A percentile compares a stretch with the other conserved stretches of the same genome.
Conservation (phyloP, 2,113 vertebrate genomes). For the Pangasianodon hypophthalmus region DNA sequence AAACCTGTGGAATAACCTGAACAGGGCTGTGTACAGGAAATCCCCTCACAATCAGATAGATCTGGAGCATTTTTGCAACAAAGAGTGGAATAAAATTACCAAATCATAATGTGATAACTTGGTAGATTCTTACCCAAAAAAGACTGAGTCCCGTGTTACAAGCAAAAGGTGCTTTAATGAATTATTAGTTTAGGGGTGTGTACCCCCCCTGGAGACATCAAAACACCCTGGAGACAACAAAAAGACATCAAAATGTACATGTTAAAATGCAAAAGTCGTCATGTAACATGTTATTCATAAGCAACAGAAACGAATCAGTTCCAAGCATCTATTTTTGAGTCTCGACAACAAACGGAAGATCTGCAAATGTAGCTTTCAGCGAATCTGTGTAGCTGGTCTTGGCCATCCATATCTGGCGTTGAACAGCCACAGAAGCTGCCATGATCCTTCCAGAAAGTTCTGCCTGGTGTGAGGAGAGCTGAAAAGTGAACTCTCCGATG, state of each 20-base stretch:
- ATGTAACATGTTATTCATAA: not conserved
- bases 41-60: not conserved
- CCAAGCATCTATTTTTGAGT: not conserved
- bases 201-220: no score
- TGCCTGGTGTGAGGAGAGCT: slow-evolving; percentile 60
- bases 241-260: not conserved
- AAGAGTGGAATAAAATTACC: not conserved
- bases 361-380: slow-evolving; percentile 54
- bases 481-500: slow-evolving; percentile 52
- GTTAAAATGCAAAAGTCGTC: not conserved
- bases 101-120: not conserved
- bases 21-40: not conserved
- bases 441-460: slow-evolving; percentile 60
- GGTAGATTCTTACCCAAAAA: not conserved
- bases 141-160: not conserved
- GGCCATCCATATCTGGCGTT: slow-evolving; percentile 59
- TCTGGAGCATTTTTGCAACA: not conserved
- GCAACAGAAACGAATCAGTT: not conserved
- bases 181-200: not conserved
- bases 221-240: no score
- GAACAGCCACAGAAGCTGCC: slow-evolving; percentile 56
- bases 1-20: not conserved
- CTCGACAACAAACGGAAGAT: slow-evolving; percentile 55
- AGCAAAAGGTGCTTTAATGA: not conserved
- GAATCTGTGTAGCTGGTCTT: slow-evolving; percentile 56